These are phyloP conservation scores for Ochotona princeps DNA, from an alignment of 2,113 vertebrate species.

Conservation along the genomic window DNA sequence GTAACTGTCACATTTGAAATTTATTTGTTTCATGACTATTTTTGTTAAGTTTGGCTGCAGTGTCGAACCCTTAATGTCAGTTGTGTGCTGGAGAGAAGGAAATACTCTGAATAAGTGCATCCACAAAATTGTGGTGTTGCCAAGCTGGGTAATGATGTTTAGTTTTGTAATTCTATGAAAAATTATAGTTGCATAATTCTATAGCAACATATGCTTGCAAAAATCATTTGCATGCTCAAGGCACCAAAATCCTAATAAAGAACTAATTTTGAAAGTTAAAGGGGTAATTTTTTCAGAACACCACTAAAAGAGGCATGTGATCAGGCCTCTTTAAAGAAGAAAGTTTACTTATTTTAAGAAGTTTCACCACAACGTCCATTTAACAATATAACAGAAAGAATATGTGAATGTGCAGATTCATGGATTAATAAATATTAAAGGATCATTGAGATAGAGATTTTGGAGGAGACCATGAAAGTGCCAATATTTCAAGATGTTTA, in stretches of 20 bases:
- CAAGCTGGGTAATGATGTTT: not conserved
- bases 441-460: not conserved
- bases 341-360: conserved; percentile 13
- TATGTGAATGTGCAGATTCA: not conserved
- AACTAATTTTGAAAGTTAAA: not conserved
- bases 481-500: not conserved
- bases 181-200: not conserved
- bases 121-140: not conserved
- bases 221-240: not conserved
- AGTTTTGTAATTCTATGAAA: not conserved
- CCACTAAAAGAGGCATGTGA: not conserved
- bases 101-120: not conserved
- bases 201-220: not conserved
- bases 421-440: not conserved
- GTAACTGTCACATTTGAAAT: not conserved
- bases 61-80: conserved; percentile 36
- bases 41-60: conserved; percentile 36
- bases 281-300: not conserved
- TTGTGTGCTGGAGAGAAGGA: not conserved
- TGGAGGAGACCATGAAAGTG: not conserved
- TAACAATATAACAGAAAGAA: not conserved
- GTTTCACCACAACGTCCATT: not conserved
- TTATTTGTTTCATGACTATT: not conserved
- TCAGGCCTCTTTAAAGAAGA: not conserved
- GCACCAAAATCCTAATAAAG: not conserved